phyloP scores from a whole-genome alignment of 1,140 invertebrate genomes.

The Drosophila erecta region DNA sequence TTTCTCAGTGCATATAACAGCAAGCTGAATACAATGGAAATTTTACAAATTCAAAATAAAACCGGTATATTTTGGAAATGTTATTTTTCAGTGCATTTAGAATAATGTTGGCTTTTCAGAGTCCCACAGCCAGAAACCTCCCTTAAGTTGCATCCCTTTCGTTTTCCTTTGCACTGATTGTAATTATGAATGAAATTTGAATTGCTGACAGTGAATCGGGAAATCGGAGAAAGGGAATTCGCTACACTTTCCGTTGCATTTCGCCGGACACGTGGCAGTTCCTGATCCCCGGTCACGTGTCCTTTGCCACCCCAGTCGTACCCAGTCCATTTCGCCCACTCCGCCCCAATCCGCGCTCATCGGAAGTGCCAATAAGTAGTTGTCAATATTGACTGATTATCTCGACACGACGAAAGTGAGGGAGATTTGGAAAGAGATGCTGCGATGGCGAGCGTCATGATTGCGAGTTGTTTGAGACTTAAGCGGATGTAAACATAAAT shows the following conservation, averaged over 20 bases:
- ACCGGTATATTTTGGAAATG: too few species aligned
- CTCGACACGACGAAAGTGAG: constrained; percentile 60
- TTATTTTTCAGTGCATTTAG: too few species aligned
- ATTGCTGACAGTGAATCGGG: constrained; percentile 51
- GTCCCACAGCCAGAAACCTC: neutral
- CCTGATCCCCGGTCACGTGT: constrained; percentile 63
- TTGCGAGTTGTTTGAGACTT: constrained; percentile 68
- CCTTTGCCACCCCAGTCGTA: constrained; percentile 18
- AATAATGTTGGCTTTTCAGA: neutral
- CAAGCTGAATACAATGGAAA: too few species aligned
- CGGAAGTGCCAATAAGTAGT: constrained; percentile 84
- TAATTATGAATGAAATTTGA: constrained; percentile 81
- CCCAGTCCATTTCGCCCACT: constrained; percentile 1
- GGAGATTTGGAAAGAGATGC: neutral
- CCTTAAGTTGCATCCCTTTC: constrained; percentile 13
- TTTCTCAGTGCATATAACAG: too few species aligned
- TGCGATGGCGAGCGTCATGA: constrained; percentile 43
- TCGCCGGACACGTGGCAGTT: constrained; percentile 41
- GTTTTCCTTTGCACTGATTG: constrained; percentile 42
- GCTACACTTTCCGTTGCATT: constrained; percentile 47
- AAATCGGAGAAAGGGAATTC: constrained; percentile 33
- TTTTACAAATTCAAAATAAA: too few species aligned
- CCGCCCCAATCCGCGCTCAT: constrained; percentile 17
- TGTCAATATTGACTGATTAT: constrained; percentile 85
- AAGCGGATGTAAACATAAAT: constrained; percentile 79